Evolutionary conservation across 2,113 vertebrate species (phyloP), one percentile per base, ranked within the genome.

Genomic region (Myotis yumanensis): DNA sequence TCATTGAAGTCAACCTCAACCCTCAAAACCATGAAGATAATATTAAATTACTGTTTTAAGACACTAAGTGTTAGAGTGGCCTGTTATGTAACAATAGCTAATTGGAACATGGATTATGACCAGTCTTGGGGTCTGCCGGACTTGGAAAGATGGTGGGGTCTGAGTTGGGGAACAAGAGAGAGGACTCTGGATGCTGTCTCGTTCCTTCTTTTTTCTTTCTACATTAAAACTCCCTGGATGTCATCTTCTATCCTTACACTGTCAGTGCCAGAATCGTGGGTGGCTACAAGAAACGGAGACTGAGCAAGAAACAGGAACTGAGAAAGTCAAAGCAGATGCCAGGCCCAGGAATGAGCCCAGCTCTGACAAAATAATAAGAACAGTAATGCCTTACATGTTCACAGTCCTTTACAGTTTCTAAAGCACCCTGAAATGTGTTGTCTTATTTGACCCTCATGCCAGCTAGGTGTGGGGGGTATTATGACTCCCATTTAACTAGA

Each of bases 251-350:
- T 91, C 95, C 94, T 87, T 90, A 43, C 16, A 43, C 35, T 15
- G 40, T 89, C 92, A 16, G 83, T 95, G 96, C 96, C 96, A 96
- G 95, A 87, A 93, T 75, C 90, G 96, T 97, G 97, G 96, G 96
- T 92, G 96, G 94, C 96, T 96, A 87, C 75, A 77, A 93, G 95
- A 90, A 97, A 87, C 59, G 43, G 90, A 97, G 96, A 97, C 95
- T 94, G 96, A 95, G 96, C 96, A 96, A 97, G 96, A 97, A 96
- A 97, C 96, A 97, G 96, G 97, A 97, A 97, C 96, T 94, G 87
- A 86, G 93, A 96, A 97, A 97, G 95, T 97, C 93, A 79, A 86
- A 96, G 96, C 96, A 97, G 96, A 96, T 97, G 96, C 97, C 97
- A 97, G 96, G 92, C 68, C 76, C 92, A 96, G 96, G 95, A 96